Evolutionary conservation across 2,113 vertebrate species (phyloP), one percentile per base, ranked within the genome.

Genomic region (Nyctibius bracteatus): DNA sequence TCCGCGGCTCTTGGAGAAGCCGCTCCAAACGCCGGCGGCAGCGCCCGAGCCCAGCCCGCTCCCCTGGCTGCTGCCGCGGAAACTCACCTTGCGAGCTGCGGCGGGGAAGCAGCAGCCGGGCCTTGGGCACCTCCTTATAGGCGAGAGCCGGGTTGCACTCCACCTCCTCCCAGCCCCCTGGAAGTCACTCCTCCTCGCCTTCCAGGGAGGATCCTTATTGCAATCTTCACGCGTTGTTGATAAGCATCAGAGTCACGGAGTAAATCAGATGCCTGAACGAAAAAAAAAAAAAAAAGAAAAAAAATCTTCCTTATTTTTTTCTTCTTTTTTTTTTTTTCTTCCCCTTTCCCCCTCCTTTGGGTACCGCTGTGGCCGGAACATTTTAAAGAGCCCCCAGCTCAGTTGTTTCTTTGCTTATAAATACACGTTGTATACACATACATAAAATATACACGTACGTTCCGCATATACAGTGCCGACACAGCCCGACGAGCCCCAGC

Each of bases 61-160:
- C 33, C 74, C 78, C 57, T 19, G 54, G 31, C 86, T 6, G 35
- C 11, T 5, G 73, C 87, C 75, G 39, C 73, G 27, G 44, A 14
- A 25, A 87, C n/a, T 88, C 97, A 86, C 97, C 96, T 81, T 28
- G 46, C 54, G 30, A 88, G 90, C 81, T 10, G 63, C n/a, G 31
- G 47, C 65, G 12, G 86, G 81, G 83, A 98, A 93, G 94, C 97
- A 20, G 95, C 94, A 77, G 84, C 28, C 31, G 43, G 46, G 93
- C 27, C 49, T 96, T 77, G 97, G 94, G 97, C 97, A 97, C 97
- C 98, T 97, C 98, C 98, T 98, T 98, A 98, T 98, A 98, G 98
- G 97, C 92, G 94, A 86, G 77, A 49, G 25, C 91, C 72, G 95
- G 44, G 24, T 94, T 41, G 88, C 90, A 81, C 96, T 93, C 98